Conservation (phyloP, 2,113 vertebrate genomes). For the Centrocercus urophasianus region DNA sequence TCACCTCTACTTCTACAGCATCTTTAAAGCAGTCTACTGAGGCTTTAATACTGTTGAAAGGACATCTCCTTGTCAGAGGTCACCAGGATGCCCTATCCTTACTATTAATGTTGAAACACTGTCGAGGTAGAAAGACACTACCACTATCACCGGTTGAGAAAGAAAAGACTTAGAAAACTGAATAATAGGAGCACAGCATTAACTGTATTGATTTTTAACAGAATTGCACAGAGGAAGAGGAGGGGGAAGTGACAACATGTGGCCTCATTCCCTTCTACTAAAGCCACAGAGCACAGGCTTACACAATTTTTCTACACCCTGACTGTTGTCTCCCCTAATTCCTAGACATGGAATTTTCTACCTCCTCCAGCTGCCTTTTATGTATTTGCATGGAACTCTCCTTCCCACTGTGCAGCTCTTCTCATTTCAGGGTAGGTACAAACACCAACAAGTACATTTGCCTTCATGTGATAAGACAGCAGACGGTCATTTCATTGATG, state of each 20-base stretch:
- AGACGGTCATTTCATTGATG: neutral
- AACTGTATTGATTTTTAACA: neutral
- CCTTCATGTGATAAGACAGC: conserved; percentile 15
- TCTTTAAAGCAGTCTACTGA: neutral
- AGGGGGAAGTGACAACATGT: neutral
- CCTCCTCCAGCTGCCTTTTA: neutral
- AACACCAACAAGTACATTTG: conserved; percentile 10
- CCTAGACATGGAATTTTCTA: neutral
- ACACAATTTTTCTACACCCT: neutral
- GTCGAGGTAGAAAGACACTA: neutral
- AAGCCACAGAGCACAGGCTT: neutral
- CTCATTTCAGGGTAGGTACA: neutral
- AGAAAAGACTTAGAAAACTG: neutral
- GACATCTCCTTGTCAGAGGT: neutral
- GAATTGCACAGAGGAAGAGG: neutral
- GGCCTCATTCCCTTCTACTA: neutral
- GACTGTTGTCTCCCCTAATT: neutral
- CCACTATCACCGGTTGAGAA: neutral
- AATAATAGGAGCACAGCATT: neutral
- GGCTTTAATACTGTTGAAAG: neutral
- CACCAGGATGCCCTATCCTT: neutral
- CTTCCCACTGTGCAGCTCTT: neutral
- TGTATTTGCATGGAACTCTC: neutral
- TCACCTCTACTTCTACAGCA: neutral
- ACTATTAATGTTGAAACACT: neutral